These are phyloP conservation scores for Dreissena polymorpha DNA, from an alignment of 1,140 invertebrate species.

Conservation along the genomic window DNA sequence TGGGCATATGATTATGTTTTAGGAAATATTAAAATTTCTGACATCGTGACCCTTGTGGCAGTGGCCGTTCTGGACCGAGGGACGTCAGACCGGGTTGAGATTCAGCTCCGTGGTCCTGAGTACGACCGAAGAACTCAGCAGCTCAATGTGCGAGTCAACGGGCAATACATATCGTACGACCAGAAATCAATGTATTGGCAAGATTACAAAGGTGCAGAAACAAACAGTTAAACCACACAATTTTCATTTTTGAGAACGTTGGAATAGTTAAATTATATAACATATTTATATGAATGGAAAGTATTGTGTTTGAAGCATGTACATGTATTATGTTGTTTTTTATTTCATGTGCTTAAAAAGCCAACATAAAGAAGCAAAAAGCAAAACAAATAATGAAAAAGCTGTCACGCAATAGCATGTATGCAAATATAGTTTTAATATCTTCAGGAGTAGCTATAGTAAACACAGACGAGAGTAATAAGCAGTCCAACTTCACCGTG, in stretches of 20 bases:
- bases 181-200: conserved; percentile 57
- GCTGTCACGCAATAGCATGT: no score
- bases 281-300: no score
- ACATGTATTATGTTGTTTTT: no score
- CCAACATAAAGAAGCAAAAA: no score
- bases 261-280: no score
- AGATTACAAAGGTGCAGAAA: conserved; percentile 63
- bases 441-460: conserved; percentile 64
- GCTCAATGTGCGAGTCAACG: conserved; percentile 65
- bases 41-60: conserved; percentile 33
- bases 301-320: no score
- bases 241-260: no score
- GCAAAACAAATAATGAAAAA: no score
- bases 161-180: conserved; percentile 58
- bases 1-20: no score
- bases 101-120: conserved; percentile 54
- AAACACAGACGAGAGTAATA: conserved; percentile 33
- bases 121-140: conserved; percentile 12
- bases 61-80: conserved; percentile 52
- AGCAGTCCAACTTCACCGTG: conserved; percentile 70
- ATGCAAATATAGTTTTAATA: neutral
- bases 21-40: no score
- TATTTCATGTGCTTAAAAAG: no score
- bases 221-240: no score
- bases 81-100: conserved; percentile 57